phyloP scores from a whole-genome alignment of 2,888 invertebrate species.

The Cataglyphis altisquamis region DNA sequence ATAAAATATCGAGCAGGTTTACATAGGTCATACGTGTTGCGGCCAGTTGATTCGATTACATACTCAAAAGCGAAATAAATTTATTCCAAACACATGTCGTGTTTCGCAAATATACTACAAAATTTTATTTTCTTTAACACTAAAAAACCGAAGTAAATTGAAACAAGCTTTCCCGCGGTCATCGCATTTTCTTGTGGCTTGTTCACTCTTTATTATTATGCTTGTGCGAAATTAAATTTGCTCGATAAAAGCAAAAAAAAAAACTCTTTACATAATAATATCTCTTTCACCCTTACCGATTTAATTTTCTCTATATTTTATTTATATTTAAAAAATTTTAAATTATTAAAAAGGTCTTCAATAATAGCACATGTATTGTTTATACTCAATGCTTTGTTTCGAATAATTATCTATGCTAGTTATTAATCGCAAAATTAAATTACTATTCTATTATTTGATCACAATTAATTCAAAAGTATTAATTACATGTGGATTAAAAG shows the following conservation, averaged over 20 bases:
- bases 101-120: background rate
- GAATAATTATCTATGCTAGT: background rate
- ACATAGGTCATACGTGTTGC: background rate
- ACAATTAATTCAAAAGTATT: background rate
- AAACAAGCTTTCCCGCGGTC: background rate
- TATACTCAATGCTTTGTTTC: background rate
- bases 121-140: background rate
- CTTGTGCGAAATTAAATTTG: slow-evolving; percentile 28
- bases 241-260: slow-evolving; percentile 14
- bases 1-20: slow-evolving; percentile 2
- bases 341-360: background rate
- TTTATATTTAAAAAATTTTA: background rate
- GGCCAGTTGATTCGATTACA: background rate
- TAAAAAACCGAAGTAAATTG: slow-evolving; percentile 6
- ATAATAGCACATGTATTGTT: slow-evolving; percentile 17
- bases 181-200: background rate
- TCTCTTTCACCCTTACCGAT: background rate
- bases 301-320: slow-evolving; percentile 14
- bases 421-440: background rate
- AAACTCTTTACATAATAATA: slow-evolving; percentile 27
- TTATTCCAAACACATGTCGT: background rate
- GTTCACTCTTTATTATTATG: background rate
- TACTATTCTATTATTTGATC: background rate
- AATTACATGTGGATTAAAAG: background rate
- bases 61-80: background rate